Conservation (phyloP, 2,113 vertebrate species). For the Microcebus tavaratra region DNA sequence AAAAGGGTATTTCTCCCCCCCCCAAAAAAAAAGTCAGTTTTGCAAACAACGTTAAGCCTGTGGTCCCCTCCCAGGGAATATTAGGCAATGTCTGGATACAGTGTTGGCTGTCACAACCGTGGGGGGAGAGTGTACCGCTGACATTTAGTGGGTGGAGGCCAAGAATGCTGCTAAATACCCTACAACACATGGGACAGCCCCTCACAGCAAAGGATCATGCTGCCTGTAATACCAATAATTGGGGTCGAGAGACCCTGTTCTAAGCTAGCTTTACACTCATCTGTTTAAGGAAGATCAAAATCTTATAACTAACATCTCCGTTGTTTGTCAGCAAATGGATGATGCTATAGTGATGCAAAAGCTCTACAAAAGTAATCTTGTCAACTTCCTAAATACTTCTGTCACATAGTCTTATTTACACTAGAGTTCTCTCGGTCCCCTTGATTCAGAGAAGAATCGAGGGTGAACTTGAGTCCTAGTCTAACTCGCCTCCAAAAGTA, state of each 20-base stretch:
- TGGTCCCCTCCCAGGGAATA: background rate
- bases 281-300: background rate
- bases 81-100: background rate
- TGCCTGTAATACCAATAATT: background rate
- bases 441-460: background rate
- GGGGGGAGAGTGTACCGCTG: background rate
- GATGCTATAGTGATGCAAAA: background rate
- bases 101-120: background rate
- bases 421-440: background rate
- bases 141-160: background rate
- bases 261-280: background rate
- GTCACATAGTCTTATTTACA: background rate
- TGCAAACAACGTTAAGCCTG: background rate
- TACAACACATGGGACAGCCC: background rate
- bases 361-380: background rate
- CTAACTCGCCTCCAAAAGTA: background rate
- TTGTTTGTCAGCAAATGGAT: background rate
- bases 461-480: background rate
- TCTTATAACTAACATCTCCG: background rate
- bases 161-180: background rate
- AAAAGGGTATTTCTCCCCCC: background rate
- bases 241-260: background rate
- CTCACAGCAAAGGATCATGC: background rate
- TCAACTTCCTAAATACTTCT: background rate
- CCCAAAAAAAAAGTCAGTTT: background rate